phyloP scores from a whole-genome alignment of 2,888 invertebrate genomes.

The Danaus chrysippus region DNA sequence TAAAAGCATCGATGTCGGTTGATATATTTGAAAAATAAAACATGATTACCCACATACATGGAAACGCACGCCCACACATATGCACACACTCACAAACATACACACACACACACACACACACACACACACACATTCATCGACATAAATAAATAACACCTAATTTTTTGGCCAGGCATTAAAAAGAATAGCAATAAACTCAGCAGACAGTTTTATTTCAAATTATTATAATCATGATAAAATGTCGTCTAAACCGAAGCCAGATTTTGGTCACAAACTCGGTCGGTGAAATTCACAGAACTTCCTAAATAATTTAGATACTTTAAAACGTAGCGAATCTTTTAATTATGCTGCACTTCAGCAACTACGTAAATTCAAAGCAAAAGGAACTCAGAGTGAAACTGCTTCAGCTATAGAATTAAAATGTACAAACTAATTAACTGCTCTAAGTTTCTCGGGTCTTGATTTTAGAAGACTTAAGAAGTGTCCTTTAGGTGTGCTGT shows the following conservation, averaged over 20 bases:
- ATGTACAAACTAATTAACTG: constrained; percentile 6
- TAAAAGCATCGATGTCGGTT: too few species aligned
- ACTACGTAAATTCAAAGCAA: constrained; percentile 8
- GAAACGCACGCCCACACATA: too few species aligned
- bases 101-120: too few species aligned
- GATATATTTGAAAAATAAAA: too few species aligned
- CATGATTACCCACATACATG: too few species aligned
- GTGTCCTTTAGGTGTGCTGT: neutral
- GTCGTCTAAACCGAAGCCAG: neutral
- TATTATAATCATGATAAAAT: too few species aligned
- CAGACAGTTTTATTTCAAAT: too few species aligned
- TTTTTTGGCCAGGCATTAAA: too few species aligned
- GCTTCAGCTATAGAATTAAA: constrained; percentile 4
- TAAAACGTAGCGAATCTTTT: neutral
- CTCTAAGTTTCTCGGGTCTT: constrained; percentile 4
- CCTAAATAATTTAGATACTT: constrained; percentile 7
- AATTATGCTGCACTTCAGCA: constrained; percentile 6
- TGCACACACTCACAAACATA: too few species aligned
- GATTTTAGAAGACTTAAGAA: constrained; percentile 5
- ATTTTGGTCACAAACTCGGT: neutral
- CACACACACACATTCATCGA: too few species aligned
- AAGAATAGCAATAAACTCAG: too few species aligned
- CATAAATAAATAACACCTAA: too few species aligned
- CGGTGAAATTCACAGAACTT: neutral
- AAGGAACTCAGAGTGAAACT: constrained; percentile 6